phyloP scores from a whole-genome alignment of 2,113 vertebrate species.

The Sus scrofa region T2T-Sscrofa CM000824.6:207523501-207524000 shows the following conservation, averaged over 20 bases:
- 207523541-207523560: neutral
- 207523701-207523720: constrained; percentile 45
- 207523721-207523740: constrained; percentile 65
- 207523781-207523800: constrained; percentile 12
- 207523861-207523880: constrained; percentile 43
- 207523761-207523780: constrained; percentile 53
- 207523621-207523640: neutral
- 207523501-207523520: neutral
- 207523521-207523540: constrained; percentile 32
- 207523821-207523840: constrained; percentile 43
- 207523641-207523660: constrained; percentile 9
- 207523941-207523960: constrained; percentile 20
- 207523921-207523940: constrained; percentile 8
- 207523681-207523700: constrained; percentile 56
- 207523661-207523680: neutral
- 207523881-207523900: constrained; percentile 34
- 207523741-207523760: constrained; percentile 46
- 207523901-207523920: constrained; percentile 46
- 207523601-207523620: neutral
- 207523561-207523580: neutral
- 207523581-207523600: neutral
- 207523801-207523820: constrained; percentile 57
- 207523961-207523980: constrained; percentile 55
- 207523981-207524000: neutral
- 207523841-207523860: constrained; percentile 59